Evolutionary conservation across 2,113 vertebrate species (phyloP).

Genomic region (Phyllostomus discolor): DNA sequence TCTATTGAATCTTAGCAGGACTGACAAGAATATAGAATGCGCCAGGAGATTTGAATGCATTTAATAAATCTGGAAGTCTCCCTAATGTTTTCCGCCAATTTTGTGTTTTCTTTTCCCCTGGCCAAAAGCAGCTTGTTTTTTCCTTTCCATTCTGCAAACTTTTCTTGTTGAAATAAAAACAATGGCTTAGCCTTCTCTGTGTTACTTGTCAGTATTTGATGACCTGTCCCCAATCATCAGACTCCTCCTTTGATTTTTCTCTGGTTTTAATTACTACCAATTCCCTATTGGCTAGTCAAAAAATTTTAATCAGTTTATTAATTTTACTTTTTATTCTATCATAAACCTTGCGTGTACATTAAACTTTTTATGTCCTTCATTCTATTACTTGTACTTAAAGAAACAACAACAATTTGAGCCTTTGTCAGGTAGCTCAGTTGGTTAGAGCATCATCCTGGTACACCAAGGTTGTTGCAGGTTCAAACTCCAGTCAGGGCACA

Average conservation of each 20-base stretch:
- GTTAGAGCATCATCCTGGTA: no score
- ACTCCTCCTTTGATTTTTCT: background rate
- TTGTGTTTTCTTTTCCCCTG: background rate
- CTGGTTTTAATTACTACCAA: background rate
- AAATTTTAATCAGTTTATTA: background rate
- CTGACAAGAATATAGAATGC: background rate
- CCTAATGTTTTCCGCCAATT: background rate
- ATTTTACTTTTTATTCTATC: background rate
- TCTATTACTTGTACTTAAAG: background rate
- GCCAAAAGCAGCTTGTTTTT: background rate
- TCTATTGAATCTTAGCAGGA: slow-evolving; percentile 11
- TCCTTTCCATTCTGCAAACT: background rate
- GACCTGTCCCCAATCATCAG: background rate
- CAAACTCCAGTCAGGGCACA: no score
- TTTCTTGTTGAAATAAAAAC: background rate
- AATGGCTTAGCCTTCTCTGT: background rate
- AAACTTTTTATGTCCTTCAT: background rate
- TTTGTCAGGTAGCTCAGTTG: no score
- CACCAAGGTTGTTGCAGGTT: no score
- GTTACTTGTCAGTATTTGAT: background rate
- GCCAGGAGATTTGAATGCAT: background rate
- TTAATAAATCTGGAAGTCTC: background rate
- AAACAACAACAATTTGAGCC: background rate
- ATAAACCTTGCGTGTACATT: background rate
- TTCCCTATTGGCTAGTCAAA: background rate